Percentiles rank a stretch among this genome's conserved stretches.
phyloP scores from a whole-genome alignment of 2,113 vertebrate species.

The Noctilio leporinus region DNA sequence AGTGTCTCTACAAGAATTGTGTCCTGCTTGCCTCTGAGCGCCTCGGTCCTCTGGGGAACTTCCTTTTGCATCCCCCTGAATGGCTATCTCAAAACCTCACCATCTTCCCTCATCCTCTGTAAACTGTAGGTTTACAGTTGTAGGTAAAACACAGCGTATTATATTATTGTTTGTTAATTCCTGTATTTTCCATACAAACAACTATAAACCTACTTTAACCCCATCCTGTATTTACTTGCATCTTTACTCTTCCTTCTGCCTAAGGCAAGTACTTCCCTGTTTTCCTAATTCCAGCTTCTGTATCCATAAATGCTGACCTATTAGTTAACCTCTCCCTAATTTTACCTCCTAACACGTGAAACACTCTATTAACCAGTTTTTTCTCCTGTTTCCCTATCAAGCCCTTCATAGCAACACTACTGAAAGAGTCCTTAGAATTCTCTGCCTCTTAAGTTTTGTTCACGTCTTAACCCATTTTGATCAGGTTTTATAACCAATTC shows the following conservation, averaged over 20 bases:
- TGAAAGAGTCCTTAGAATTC: not conserved
- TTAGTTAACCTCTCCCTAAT: not conserved
- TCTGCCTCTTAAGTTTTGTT: not conserved
- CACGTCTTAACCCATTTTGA: not conserved
- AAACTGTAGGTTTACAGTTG: too few species aligned
- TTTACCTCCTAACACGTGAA: not conserved
- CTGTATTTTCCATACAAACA: not conserved
- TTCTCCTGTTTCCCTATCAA: not conserved
- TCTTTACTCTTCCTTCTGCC: not conserved
- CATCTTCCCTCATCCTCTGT: not conserved
- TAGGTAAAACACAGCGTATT: too few species aligned
- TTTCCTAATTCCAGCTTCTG: not conserved
- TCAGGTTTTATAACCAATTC: not conserved
- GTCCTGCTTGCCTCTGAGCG: not conserved
- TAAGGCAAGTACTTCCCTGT: not conserved
- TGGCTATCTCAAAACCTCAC: not conserved
- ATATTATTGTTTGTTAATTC: not conserved
- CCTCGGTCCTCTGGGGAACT: not conserved
- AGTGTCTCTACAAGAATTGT: not conserved
- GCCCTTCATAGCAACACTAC: not conserved
- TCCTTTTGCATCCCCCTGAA: not conserved
- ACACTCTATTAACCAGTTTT: not conserved
- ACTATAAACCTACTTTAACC: not conserved
- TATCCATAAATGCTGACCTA: not conserved
- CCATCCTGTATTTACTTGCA: not conserved